phyloP scores from a whole-genome alignment of 2,797 vertebrate genomes.

The Cryptoprocta ferox region DNA sequence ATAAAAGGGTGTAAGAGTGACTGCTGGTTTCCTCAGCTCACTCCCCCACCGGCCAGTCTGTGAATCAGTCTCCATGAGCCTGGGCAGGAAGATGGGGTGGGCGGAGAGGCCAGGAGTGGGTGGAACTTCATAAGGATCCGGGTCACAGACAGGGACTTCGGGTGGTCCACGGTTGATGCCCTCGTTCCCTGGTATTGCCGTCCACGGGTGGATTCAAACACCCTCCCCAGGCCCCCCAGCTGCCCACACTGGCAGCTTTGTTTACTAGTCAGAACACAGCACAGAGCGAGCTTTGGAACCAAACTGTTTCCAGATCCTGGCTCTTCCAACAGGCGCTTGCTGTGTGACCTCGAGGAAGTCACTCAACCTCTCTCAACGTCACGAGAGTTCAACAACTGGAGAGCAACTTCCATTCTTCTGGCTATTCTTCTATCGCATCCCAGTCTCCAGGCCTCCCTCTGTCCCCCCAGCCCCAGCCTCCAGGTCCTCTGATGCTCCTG shows the following conservation, averaged over 20 bases:
- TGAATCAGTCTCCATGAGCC: not conserved
- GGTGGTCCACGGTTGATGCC: not conserved
- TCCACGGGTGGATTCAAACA: not conserved
- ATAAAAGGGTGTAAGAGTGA: conserved; percentile 31
- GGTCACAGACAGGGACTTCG: not conserved
- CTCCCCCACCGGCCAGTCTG: not conserved
- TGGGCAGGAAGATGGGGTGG: not conserved
- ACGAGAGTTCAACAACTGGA: not conserved
- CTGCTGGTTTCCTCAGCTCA: not conserved
- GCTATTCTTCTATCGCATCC: not conserved
- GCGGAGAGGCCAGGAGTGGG: not conserved
- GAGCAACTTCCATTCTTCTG: too few relatives aligned
- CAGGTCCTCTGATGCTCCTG: too few relatives aligned
- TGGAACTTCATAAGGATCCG: not conserved
- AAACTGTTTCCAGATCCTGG: not conserved
- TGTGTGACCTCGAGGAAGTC: not conserved
- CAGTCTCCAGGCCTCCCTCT: not conserved
- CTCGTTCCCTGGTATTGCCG: not conserved
- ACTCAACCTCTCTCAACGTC: not conserved
- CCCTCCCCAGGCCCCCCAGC: not conserved
- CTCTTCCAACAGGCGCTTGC: not conserved
- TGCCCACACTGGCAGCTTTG: not conserved
- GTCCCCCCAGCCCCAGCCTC: not conserved
- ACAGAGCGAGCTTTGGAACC: not conserved
- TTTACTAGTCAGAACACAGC: not conserved